These are phyloP conservation scores for Harpalus rufipes DNA, from an alignment of 2,888 invertebrate genomes.

Conservation along the genomic window DNA sequence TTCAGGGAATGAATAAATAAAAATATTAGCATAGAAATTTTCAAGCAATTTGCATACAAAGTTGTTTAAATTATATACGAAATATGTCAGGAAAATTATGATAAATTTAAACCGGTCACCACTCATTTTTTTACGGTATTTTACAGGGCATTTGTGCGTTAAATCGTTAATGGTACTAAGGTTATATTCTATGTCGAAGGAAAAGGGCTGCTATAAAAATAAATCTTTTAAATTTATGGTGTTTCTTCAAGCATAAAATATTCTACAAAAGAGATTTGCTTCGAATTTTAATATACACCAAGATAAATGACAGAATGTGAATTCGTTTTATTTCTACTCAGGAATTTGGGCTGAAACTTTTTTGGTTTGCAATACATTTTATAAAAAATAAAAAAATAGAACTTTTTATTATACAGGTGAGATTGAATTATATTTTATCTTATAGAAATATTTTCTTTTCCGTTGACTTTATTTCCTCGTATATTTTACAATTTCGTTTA, in stretches of 20 bases:
- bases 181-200: conserved; percentile 27
- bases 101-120: conserved; percentile 3
- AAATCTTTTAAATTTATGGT: conserved; percentile 54
- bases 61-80: conserved; percentile 1
- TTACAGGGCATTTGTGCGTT: conserved; percentile 33
- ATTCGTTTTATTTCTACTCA: conserved; percentile 3
- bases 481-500: too few species aligned
- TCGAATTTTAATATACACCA: conserved; percentile 51
- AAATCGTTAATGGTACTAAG: conserved; percentile 54
- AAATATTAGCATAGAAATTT: too few species aligned
- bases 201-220: conserved; percentile 55
- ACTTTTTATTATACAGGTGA: too few species aligned
- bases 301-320: conserved; percentile 23
- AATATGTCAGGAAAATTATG: conserved; percentile 38
- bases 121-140: conserved; percentile 10
- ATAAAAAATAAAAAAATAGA: too few species aligned
- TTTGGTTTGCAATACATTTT: background rate
- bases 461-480: too few species aligned
- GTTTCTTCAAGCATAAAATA: conserved; percentile 58
- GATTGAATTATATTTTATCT: too few species aligned
- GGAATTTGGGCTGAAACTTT: background rate
- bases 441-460: too few species aligned
- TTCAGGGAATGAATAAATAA: too few species aligned
- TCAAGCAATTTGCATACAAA: background rate
- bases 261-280: conserved; percentile 42